A percentile compares a stretch with the other conserved stretches of the same genome.
These are phyloP conservation scores for Asbolus verrucosus DNA, from an alignment of 1,140 invertebrate species.

Conservation along the genomic window DNA sequence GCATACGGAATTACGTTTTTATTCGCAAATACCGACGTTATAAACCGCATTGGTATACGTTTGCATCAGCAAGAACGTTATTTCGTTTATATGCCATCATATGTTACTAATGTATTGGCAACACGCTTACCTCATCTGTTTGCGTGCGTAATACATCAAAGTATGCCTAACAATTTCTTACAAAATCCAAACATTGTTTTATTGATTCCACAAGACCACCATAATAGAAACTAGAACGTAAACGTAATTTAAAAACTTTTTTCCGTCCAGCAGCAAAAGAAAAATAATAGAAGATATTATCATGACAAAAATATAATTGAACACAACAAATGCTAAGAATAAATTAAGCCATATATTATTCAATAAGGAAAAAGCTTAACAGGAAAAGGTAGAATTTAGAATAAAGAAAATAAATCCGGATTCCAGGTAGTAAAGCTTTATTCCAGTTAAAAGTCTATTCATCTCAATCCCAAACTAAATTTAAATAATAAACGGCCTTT, in stretches of 20 bases:
- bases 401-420: conserved; percentile 27
- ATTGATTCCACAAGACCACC: too few species aligned
- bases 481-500: conserved; percentile 17
- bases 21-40: not conserved
- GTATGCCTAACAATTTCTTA: conserved; percentile 29
- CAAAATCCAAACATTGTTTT: conserved; percentile 23
- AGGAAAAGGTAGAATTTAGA: conserved; percentile 11
- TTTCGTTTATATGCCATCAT: conserved; percentile 29
- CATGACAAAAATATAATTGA: too few species aligned
- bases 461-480: not conserved
- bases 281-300: too few species aligned
- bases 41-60: conserved; percentile 3
- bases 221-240: too few species aligned
- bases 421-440: conserved; percentile 20
- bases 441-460: conserved; percentile 17
- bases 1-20: conserved; percentile 17
- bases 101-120: conserved; percentile 31
- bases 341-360: conserved; percentile 24
- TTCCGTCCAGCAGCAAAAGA: too few species aligned
- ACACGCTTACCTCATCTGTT: conserved; percentile 37
- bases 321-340: not conserved
- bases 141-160: conserved; percentile 28
- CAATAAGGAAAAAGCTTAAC: conserved; percentile 8
- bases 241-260: too few species aligned
- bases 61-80: conserved; percentile 17